These are phyloP conservation scores for Siniperca chuatsi DNA, from an alignment of 2,113 vertebrate species.

Conservation along the genomic window DNA sequence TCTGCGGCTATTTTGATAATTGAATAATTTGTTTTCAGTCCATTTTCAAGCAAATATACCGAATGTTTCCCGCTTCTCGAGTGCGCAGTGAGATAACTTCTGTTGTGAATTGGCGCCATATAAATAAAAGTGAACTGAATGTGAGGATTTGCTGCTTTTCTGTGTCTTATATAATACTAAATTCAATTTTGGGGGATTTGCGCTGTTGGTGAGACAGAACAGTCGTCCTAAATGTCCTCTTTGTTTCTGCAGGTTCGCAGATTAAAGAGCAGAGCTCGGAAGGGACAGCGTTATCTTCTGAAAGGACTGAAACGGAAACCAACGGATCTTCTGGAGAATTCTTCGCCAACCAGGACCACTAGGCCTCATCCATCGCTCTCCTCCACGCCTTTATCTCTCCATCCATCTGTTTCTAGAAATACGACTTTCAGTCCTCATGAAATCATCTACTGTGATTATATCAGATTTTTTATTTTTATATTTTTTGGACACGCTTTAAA, in stretches of 20 bases:
- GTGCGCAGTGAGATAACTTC: too few species aligned
- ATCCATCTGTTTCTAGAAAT: not conserved
- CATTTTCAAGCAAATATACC: too few species aligned
- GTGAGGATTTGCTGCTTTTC: too few species aligned
- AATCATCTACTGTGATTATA: not conserved
- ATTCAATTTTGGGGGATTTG: too few species aligned
- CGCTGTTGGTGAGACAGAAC: too few species aligned
- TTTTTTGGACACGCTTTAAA: not conserved
- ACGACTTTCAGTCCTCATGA: not conserved
- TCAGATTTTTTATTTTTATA: not conserved
- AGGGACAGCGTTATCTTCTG: constrained; percentile 85
- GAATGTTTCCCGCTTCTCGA: too few species aligned
- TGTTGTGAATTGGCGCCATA: too few species aligned
- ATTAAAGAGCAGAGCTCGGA: constrained; percentile 89
- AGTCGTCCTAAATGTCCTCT: not conserved
- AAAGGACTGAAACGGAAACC: constrained; percentile 89
- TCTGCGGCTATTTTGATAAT: too few species aligned
- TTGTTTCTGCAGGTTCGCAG: constrained; percentile 84
- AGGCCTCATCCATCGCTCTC: constrained; percentile 47
- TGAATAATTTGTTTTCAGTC: too few species aligned
- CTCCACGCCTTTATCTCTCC: not conserved
- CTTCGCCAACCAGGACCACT: constrained; percentile 90
- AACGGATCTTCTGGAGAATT: constrained; percentile 88
- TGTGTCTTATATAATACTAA: too few species aligned
- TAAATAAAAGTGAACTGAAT: too few species aligned